Percentiles rank a stretch among this genome's conserved stretches.
phyloP scores from a whole-genome alignment of 2,797 vertebrate species.

The Bryconaethiops microstoma region DNA sequence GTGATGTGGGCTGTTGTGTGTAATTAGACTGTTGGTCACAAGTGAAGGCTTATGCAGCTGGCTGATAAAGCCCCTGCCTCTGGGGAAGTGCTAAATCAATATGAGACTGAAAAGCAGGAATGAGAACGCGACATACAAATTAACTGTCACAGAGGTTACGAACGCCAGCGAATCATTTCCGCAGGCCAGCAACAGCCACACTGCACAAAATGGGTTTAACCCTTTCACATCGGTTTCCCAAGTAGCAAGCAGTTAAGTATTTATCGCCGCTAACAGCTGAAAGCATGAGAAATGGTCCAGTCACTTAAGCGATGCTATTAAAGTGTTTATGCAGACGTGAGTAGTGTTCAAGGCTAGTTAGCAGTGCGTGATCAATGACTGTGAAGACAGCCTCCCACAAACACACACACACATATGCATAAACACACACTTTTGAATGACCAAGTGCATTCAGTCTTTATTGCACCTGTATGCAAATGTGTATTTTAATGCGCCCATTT shows the following conservation, averaged over 20 bases:
- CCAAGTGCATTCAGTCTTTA: no score
- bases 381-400: background rate
- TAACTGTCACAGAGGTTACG: constrained; percentile 39
- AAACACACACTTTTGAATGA: no score
- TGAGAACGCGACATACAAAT: constrained; percentile 59
- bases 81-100: constrained; percentile 63
- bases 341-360: constrained; percentile 4
- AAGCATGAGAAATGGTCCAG: background rate
- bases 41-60: constrained; percentile 33
- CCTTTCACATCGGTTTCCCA: background rate
- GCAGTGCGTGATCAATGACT: constrained; percentile 8
- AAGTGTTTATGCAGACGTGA: constrained; percentile 14
- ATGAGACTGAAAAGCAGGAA: constrained; percentile 59
- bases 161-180: constrained; percentile 45
- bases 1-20: constrained; percentile 37
- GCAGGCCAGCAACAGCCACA: background rate
- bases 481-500: no score
- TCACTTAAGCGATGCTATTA: background rate
- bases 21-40: constrained; percentile 52
- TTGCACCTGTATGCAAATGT: no score
- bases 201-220: constrained; percentile 36
- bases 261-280: background rate
- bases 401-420: no score
- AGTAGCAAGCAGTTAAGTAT: constrained; percentile 33
- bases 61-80: constrained; percentile 45